These are phyloP conservation scores for Dusona sp. DNA, from an alignment of 2,888 invertebrate genomes.

Conservation along the genomic window DNA sequence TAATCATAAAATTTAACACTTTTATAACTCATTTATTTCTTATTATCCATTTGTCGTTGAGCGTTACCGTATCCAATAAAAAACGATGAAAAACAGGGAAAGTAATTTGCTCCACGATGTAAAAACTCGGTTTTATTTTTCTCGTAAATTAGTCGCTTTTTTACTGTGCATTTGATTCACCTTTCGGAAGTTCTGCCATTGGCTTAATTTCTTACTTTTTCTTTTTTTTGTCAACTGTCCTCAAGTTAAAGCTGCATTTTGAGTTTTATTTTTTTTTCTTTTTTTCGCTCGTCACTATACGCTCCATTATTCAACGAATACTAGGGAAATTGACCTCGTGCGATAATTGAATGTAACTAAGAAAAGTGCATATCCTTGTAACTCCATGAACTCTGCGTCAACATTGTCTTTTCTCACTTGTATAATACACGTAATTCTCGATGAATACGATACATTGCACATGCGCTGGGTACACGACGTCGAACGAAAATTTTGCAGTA, in stretches of 20 bases:
- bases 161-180: not conserved
- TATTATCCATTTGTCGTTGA: too few relatives aligned
- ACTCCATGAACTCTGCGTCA: not conserved
- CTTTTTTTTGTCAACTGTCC: not conserved
- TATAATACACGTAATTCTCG: not conserved
- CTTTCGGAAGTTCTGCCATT: not conserved
- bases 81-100: too few relatives aligned
- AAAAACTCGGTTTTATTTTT: too few relatives aligned
- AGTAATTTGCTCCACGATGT: too few relatives aligned
- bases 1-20: too few relatives aligned
- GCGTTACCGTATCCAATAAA: too few relatives aligned
- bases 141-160: not conserved
- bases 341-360: conserved; percentile 13
- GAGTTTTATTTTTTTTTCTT: not conserved
- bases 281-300: not conserved
- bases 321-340: conserved; percentile 2
- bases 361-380: conserved; percentile 12
- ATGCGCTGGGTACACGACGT: not conserved
- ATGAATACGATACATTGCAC: not conserved
- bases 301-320: not conserved
- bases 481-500: not conserved
- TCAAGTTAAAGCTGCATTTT: too few relatives aligned
- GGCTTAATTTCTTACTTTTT: not conserved
- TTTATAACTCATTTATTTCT: too few relatives aligned
- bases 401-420: conserved; percentile 12